Conservation (phyloP, 2,113 vertebrate genomes). For the Ranitomeya imitator region DNA sequence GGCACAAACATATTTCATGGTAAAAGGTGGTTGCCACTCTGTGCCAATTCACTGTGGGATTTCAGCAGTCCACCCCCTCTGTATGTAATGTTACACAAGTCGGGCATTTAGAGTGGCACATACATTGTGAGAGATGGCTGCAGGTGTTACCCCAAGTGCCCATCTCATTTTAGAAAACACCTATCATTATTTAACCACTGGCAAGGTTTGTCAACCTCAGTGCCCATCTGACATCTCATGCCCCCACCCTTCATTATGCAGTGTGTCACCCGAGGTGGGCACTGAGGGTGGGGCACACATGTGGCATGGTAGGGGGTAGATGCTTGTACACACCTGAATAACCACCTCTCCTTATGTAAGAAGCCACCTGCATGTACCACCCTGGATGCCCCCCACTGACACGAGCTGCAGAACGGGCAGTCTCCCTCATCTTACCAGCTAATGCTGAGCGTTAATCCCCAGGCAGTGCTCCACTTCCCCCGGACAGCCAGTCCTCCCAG, state of each 20-base stretch:
- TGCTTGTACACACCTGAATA: background rate
- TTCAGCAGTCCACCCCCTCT: no score
- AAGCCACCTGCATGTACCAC: background rate
- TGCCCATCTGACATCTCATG: background rate
- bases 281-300: background rate
- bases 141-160: no score
- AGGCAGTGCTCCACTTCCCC: slow-evolving; percentile 12
- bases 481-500: background rate
- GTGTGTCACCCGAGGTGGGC: background rate
- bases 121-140: no score
- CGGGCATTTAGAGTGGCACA: no score
- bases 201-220: background rate
- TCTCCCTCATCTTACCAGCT: slow-evolving; percentile 51
- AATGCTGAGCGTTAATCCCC: slow-evolving; percentile 55
- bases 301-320: background rate
- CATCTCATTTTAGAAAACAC: no score
- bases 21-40: no score
- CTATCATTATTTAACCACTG: no score
- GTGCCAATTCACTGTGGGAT: no score
- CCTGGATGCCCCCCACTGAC: background rate
- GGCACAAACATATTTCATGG: no score
- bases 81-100: no score
- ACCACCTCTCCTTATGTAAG: no score
- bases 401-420: background rate
- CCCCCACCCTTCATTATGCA: no score